Evolutionary conservation across 2,888 invertebrate species (phyloP).

Genomic region (Eristalinus aeneus): DNA sequence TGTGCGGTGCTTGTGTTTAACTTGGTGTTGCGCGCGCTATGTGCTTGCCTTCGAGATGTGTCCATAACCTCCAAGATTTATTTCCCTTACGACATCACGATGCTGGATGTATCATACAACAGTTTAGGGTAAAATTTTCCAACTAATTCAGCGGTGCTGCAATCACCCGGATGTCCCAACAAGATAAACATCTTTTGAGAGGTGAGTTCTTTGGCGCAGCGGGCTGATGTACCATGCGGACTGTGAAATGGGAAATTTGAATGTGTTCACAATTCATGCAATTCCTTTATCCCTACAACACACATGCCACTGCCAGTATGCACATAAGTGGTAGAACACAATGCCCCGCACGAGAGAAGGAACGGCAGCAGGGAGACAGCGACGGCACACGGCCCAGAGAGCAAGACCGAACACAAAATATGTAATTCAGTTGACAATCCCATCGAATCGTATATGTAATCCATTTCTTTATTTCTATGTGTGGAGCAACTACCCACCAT

Average conservation of each 20-base stretch:
- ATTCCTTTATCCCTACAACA: too few species aligned
- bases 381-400: slow-evolving; percentile 4
- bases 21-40: slow-evolving; percentile 68
- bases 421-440: slow-evolving; percentile 59
- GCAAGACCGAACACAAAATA: slow-evolving; percentile 29
- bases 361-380: neutral
- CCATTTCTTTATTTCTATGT: slow-evolving; percentile 28
- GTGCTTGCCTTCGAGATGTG: slow-evolving; percentile 53
- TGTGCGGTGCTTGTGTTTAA: slow-evolving; percentile 7
- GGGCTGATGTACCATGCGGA: too few species aligned
- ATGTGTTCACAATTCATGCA: too few species aligned
- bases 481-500: neutral
- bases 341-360: neutral
- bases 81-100: slow-evolving; percentile 58
- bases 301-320: too few species aligned
- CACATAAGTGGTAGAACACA: neutral
- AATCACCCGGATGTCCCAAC: neutral
- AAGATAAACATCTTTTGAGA: neutral
- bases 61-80: slow-evolving; percentile 68
- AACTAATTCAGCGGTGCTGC: slow-evolving; percentile 75
- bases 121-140: slow-evolving; percentile 80
- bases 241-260: too few species aligned
- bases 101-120: slow-evolving; percentile 77
- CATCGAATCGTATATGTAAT: slow-evolving; percentile 59
- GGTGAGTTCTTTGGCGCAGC: too few species aligned